Conservation (phyloP, 2,797 vertebrate genomes). For the Microctenopoma stevenorrisi region DNA sequence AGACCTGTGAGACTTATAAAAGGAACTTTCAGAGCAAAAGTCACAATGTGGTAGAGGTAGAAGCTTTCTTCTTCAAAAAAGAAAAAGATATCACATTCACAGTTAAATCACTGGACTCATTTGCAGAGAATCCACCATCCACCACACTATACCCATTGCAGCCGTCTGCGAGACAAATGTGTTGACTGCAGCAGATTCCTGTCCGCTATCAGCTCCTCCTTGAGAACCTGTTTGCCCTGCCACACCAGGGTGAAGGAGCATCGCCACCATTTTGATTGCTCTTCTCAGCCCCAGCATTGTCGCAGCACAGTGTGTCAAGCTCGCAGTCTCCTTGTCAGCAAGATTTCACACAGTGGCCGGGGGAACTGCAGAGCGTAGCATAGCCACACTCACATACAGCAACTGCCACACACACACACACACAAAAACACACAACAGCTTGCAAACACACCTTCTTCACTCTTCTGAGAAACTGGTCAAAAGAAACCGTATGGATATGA, state of each 20-base stretch:
- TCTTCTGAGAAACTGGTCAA: constrained; percentile 56
- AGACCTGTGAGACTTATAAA: constrained; percentile 61
- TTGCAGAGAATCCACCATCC: constrained; percentile 57
- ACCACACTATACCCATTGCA: constrained; percentile 46
- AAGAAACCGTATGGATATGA: constrained; percentile 62
- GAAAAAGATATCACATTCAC: constrained; percentile 9
- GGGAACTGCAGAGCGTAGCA: constrained; percentile 80
- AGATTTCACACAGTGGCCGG: constrained; percentile 85
- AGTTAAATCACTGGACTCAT: constrained; percentile 47
- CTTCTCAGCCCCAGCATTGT: constrained; percentile 82
- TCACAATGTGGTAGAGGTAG: not conserved
- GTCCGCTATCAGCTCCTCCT: constrained; percentile 74
- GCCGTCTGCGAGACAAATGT: constrained; percentile 59
- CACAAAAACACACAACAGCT: constrained; percentile 37
- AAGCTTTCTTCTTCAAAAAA: constrained; percentile 12
- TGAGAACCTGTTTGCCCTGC: constrained; percentile 84
- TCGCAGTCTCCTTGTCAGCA: constrained; percentile 86
- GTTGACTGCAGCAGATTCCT: constrained; percentile 72
- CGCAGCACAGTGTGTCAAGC: constrained; percentile 84
- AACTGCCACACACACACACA: constrained; percentile 34
- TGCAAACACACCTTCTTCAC: constrained; percentile 55
- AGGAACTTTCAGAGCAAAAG: constrained; percentile 38
- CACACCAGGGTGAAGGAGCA: constrained; percentile 79
- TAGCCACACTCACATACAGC: constrained; percentile 35
- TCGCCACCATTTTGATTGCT: constrained; percentile 88